Base-by-base conservation (phyloP, 92 coral and sea anemone genomes). In the Nematostella vectensis region DNA sequence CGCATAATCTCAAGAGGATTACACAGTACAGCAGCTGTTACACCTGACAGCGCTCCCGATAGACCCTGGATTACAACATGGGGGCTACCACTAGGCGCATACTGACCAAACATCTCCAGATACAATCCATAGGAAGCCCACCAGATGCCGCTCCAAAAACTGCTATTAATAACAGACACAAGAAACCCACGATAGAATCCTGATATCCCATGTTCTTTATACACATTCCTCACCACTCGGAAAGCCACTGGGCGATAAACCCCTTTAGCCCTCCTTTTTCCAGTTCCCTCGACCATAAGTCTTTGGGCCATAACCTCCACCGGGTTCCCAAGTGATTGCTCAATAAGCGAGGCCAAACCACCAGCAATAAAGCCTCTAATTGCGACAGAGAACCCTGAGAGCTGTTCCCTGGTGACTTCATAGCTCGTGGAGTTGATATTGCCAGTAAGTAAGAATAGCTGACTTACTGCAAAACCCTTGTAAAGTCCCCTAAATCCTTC, bases 291-390 rank as follows among this genome's bases (percentile, higher is more conserved):
- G 0, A 83, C 58, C 96, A 88, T 88, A 1, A 81, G 67, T 39
- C 71, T 70, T 67, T 83, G 96, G 4, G 80, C 52, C 17, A 83
- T 69, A 57, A 83, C 83, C 29, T 88, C 82, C 19, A 79, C 66
- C 11, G 96, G 96, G 42, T 83, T 85, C 15, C 72, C 58, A 40
- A 91, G 56, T 38, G 77, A 69, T 57, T 91, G 98, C 25, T 88
- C 98, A 22, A 82, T 50, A 22, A 82, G 13, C 4, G 96, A 80
- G 2, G 98, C 95, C 15, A 71, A 18, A 22, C 86, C 82, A 9
- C 98, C 98, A 15, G 98, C 98, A 2, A 81, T 58, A 50, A 91
- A 91, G 25, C 98, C 98, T 4, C 98, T 85, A 1, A 71, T 27
- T 1, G 84, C 98, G 20, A 80, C 81, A 18, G 72, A 71, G 15